phyloP scores from a whole-genome alignment of 2,888 invertebrate species.

The Salpingus planirostris region DNA sequence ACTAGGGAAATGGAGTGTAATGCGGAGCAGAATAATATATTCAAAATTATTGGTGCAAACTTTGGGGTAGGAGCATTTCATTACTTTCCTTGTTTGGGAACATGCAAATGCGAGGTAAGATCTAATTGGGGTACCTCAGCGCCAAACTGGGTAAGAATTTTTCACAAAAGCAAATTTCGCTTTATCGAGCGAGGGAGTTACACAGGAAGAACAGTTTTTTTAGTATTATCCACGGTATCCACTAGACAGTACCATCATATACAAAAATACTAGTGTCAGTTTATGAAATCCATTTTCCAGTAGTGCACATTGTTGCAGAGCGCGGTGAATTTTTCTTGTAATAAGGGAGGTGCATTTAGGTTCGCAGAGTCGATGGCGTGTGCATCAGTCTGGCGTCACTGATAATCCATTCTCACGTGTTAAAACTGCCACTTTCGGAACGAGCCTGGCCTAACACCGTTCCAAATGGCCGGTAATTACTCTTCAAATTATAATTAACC shows the following conservation, averaged over 20 bases:
- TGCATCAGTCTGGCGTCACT: conserved; percentile 18
- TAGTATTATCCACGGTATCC: too few species aligned
- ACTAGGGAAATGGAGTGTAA: too few species aligned
- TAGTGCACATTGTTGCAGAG: too few species aligned
- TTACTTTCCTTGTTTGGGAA: conserved; percentile 7
- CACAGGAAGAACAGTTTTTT: too few species aligned
- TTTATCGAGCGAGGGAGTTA: too few species aligned
- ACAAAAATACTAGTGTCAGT: too few species aligned
- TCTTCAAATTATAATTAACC: conserved; percentile 24
- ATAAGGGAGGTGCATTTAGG: too few species aligned
- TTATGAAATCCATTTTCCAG: too few species aligned
- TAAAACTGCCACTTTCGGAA: conserved; percentile 13
- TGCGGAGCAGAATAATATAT: conserved; percentile 8
- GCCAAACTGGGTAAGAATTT: too few species aligned
- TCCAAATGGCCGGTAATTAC: conserved; percentile 18
- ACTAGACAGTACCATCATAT: too few species aligned
- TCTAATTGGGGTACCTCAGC: conserved; percentile 11
- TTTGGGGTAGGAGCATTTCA: conserved; percentile 5
- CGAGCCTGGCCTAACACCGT: conserved; percentile 9
- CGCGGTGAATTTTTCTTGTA: too few species aligned
- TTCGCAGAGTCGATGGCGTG: conserved; percentile 17
- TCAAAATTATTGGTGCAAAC: conserved; percentile 11
- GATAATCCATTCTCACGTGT: conserved; percentile 23
- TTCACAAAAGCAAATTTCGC: too few species aligned
- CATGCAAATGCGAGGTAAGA: conserved; percentile 11